Evolutionary conservation across 2,113 vertebrate genomes (phyloP), one percentile per base, ranked within the genome.

Genomic region (Apodemus sylvaticus): DNA sequence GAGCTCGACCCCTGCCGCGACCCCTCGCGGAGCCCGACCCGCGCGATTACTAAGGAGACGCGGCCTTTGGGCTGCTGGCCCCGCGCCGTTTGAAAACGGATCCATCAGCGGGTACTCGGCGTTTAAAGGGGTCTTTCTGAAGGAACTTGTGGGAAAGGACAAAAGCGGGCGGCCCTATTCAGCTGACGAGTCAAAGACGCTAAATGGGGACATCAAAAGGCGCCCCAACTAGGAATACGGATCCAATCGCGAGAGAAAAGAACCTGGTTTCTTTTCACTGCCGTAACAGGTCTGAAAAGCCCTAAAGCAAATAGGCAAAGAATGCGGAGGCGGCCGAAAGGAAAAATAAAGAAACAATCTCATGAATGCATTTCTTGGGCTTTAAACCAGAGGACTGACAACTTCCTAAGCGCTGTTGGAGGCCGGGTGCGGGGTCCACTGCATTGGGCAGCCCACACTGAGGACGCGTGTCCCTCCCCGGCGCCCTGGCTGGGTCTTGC

Each of bases 231-330:
- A 97, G 98, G 98, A 99, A 98, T 98, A 99, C 98, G 98, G 98
- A 98, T 99, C 99, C 99, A 98, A 98, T 98, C 98, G 98, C 98
- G 76, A 98, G 98, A 98, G 98, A 98, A 98, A 98, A 98, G 98
- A 98, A 98, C 98, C 98, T 98, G 97, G 98, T 98, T 99, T 99
- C 98, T 98, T 98, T 98, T 98, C 98, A 98, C 96, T 97, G 97
- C 98, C 97, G 98, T 98, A 98, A 98, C 98, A 98, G 85, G 82
- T 97, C 97, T 98, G 99, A 98, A 98, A 99, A 98, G 96, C 97
- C 97, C 97, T 97, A 98, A 99, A 99, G 99, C 99, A 99, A 99
- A 99, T 98, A 99, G 98, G 98, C 97, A 94, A 98, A 98, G 99
- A 99, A 98, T 98, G 98, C 96, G 58, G 98, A 99, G 98, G 97